Conservation (phyloP, 2,888 invertebrate genomes). For the Cecidostiba fungosa region DNA sequence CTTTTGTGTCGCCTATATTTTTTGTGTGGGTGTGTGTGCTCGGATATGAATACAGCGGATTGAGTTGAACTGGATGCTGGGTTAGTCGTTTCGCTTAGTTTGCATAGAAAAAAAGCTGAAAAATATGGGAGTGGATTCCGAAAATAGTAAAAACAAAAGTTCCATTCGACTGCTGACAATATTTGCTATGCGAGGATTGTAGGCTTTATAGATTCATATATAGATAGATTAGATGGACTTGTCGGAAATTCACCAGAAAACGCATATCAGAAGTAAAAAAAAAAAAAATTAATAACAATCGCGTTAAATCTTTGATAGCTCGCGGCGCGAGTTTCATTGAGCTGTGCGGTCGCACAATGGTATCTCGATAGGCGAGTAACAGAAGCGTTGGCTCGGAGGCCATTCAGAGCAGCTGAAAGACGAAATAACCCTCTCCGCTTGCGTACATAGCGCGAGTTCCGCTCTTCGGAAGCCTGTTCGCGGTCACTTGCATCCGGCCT, state of each 20-base stretch:
- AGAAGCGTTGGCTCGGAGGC: neutral
- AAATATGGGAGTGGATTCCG: neutral
- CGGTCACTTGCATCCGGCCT: conserved; percentile 69
- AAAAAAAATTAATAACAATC: too few relatives aligned
- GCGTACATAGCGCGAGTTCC: conserved; percentile 55
- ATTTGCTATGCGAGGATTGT: too few relatives aligned
- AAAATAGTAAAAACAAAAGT: neutral
- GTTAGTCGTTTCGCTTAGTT: neutral
- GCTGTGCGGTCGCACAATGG: neutral
- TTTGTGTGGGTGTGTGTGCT: neutral
- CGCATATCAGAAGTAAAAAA: neutral
- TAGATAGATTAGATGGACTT: neutral
- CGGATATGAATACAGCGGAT: neutral
- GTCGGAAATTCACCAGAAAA: too few relatives aligned
- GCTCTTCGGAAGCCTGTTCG: conserved; percentile 66
- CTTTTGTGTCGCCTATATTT: neutral
- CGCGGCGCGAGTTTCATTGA: neutral
- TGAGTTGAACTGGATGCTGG: neutral
- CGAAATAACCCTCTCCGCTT: conserved; percentile 65
- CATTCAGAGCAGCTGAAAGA: conserved; percentile 66
- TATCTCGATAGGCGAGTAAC: neutral
- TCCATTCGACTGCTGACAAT: too few relatives aligned
- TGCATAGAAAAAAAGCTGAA: neutral
- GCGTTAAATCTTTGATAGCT: neutral
- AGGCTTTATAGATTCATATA: neutral